phyloP scores from a whole-genome alignment of 2,113 vertebrate genomes.

The Boleophthalmus pectinirostris region DNA sequence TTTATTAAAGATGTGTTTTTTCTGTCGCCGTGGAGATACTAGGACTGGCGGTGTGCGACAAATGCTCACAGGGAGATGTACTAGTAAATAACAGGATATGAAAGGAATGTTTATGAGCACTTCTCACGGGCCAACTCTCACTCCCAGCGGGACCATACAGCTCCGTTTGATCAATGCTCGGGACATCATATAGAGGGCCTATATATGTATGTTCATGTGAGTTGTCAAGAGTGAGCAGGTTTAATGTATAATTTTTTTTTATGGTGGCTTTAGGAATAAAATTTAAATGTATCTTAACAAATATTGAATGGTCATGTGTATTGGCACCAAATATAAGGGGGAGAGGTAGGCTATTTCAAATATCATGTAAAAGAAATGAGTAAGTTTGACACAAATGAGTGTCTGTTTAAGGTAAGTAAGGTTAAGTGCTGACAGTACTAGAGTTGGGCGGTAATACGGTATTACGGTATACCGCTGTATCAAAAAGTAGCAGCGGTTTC shows the following conservation, averaged over 20 bases:
- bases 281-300: not conserved
- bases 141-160: not conserved
- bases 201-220: not conserved
- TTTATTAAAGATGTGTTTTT: constrained; percentile 36
- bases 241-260: not conserved
- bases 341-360: not conserved
- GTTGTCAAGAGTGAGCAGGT: not conserved
- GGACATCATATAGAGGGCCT: not conserved
- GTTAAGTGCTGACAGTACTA: too few species aligned
- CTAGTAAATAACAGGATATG: not conserved
- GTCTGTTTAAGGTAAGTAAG: too few species aligned
- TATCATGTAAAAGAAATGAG: too few species aligned
- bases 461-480: too few species aligned
- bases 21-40: not conserved
- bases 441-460: too few species aligned
- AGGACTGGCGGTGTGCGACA: not conserved
- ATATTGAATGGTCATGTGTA: not conserved
- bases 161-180: not conserved
- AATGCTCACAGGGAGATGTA: not conserved
- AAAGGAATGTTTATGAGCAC: constrained; percentile 9
- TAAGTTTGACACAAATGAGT: too few species aligned
- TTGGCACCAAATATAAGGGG: not conserved
- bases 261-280: not conserved
- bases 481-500: too few species aligned
- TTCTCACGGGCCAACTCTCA: not conserved